A percentile compares a stretch with the other conserved stretches of the same genome.
phyloP scores from a whole-genome alignment of 2,888 invertebrate genomes.

The Xestobium rufovillosum region DNA sequence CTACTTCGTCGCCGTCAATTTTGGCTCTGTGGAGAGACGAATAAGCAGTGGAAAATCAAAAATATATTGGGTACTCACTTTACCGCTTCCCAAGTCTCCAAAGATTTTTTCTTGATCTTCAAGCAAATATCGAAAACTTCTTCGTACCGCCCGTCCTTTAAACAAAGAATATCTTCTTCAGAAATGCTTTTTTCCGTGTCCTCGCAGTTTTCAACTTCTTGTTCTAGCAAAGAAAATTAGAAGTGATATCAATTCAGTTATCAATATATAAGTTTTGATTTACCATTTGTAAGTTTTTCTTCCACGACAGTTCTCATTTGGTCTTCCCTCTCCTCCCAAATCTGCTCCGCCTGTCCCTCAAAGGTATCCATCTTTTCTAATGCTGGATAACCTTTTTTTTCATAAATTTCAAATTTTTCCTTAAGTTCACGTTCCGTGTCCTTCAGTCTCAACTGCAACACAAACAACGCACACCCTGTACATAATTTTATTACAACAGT shows the following conservation, averaged over 20 bases:
- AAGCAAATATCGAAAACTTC: conserved; percentile 43
- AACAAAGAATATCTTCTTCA: conserved; percentile 29
- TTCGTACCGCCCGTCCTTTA: conserved; percentile 46
- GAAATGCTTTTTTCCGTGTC: conserved; percentile 21
- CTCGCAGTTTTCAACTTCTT: conserved; percentile 23
- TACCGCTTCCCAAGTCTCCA: no score
- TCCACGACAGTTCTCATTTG: conserved; percentile 47
- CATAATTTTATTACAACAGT: no score
- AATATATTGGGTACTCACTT: no score
- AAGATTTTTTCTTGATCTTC: conserved; percentile 10
- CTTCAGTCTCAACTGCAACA: conserved; percentile 35
- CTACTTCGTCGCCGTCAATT: conserved; percentile 19
- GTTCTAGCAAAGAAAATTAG: conserved; percentile 11
- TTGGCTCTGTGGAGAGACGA: no score
- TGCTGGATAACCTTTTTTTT: conserved; percentile 46
- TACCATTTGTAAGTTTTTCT: conserved; percentile 41
- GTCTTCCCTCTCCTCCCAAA: conserved; percentile 50
- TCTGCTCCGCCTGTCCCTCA: conserved; percentile 37
- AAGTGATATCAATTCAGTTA: conserved; percentile 41
- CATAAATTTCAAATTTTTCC: conserved; percentile 43
- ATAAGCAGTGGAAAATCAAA: no score
- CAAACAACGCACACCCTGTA: no score
- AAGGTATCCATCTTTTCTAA: conserved; percentile 50
- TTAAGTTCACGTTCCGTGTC: conserved; percentile 53
- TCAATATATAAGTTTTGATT: no score